A percentile compares a stretch with the other conserved stretches of the same genome.
These are phyloP conservation scores for Drosophila mimetica DNA, from an alignment of 2,888 invertebrate genomes.

Conservation along the genomic window DNA sequence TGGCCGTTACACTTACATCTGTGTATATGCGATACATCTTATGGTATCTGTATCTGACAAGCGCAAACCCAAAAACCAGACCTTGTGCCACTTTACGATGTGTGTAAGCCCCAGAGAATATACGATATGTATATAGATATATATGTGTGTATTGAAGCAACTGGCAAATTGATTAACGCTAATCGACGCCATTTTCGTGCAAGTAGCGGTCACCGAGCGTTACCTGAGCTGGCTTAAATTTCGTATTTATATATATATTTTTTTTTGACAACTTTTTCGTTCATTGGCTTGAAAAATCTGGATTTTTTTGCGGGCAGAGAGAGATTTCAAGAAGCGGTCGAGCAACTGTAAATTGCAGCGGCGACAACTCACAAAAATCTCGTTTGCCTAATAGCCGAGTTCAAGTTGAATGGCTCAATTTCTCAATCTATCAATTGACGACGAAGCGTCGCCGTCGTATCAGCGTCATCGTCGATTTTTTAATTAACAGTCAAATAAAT, in stretches of 20 bases:
- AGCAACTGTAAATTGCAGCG: constrained; percentile 71
- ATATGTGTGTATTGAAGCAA: constrained; percentile 20
- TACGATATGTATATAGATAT: neutral
- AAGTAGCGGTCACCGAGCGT: constrained; percentile 20
- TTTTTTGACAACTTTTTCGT: constrained; percentile 51
- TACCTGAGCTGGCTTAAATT: constrained; percentile 24
- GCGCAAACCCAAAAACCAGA: constrained; percentile 68
- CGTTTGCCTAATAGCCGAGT: constrained; percentile 82
- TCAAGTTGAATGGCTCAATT: constrained; percentile 81
- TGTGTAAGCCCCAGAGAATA: constrained; percentile 65
- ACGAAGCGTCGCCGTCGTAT: constrained; percentile 44
- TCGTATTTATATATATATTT: constrained; percentile 5
- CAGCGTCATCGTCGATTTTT: constrained; percentile 57
- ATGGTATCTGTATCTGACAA: constrained; percentile 54
- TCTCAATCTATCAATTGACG: constrained; percentile 69
- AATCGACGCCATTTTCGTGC: constrained; percentile 73
- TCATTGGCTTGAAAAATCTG: constrained; percentile 60
- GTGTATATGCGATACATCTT: constrained; percentile 53
- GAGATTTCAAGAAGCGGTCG: constrained; percentile 45
- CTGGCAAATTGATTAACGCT: constrained; percentile 75
- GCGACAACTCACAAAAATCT: constrained; percentile 65
- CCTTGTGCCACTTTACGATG: constrained; percentile 75
- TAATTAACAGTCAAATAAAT: constrained; percentile 67
- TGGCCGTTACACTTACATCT: constrained; percentile 56
- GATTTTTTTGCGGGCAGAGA: constrained; percentile 7